These are phyloP conservation scores for Eledona agricola DNA, from an alignment of 2,888 invertebrate species.

Conservation along the genomic window DNA sequence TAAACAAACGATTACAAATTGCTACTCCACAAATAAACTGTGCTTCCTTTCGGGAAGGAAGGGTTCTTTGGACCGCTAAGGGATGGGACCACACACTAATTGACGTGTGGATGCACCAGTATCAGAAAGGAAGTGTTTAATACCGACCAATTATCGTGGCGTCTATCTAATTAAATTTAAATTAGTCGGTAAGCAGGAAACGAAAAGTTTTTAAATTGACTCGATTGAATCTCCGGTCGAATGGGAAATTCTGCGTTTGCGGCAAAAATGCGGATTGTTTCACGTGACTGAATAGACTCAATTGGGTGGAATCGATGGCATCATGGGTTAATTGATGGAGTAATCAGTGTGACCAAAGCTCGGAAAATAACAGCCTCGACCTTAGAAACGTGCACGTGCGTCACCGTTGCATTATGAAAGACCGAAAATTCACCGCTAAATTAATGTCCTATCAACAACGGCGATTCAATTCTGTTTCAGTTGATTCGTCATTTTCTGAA, in stretches of 20 bases:
- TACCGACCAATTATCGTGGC: conserved; percentile 39
- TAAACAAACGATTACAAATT: conserved; percentile 32
- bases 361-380: conserved; percentile 14
- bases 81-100: conserved; percentile 32
- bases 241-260: no score
- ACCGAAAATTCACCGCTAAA: no score
- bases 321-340: conserved; percentile 23
- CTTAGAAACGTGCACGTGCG: conserved; percentile 2
- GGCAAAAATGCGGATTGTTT: conserved; percentile 11
- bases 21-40: conserved; percentile 27
- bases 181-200: conserved; percentile 39
- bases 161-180: conserved; percentile 38
- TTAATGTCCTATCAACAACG: no score
- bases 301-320: conserved; percentile 2
- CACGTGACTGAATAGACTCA: conserved; percentile 17
- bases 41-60: conserved; percentile 22
- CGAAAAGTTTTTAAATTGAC: conserved; percentile 35
- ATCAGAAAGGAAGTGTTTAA: conserved; percentile 36
- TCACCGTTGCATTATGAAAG: no score
- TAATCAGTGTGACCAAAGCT: conserved; percentile 18
- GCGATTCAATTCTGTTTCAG: no score
- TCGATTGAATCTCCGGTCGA: conserved; percentile 39
- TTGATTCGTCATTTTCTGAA: no score
- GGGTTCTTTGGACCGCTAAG: conserved; percentile 24
- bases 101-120: conserved; percentile 9